These are phyloP conservation scores for Pegea sp. DNA, from an alignment of 23 tunicate genomes.

Conservation along the genomic window DNA sequence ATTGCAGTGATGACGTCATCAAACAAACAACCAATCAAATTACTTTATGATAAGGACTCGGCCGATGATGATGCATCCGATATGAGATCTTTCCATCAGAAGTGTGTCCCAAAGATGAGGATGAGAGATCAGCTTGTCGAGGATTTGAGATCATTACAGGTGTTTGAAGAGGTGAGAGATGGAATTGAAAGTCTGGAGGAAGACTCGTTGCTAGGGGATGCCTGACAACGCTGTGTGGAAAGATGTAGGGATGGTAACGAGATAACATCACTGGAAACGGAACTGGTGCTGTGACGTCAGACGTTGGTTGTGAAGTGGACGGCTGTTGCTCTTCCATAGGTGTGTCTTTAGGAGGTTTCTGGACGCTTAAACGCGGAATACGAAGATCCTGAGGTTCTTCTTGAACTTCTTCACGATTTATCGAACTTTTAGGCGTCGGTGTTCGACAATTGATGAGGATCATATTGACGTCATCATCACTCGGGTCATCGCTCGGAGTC, in stretches of 20 bases:
- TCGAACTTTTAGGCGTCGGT: conserved; percentile 4
- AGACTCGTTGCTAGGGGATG: conserved; percentile 15
- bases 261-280: no score
- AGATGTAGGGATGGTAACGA: no score
- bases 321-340: no score
- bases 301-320: no score
- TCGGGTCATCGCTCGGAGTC: conserved; percentile 14
- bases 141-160: background rate
- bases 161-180: conserved; percentile 5
- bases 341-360: no score
- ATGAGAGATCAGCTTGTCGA: background rate
- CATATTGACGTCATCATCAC: conserved; percentile 18
- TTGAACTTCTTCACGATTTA: background rate
- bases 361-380: no score
- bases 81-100: background rate
- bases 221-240: no score
- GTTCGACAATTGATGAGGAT: conserved; percentile 15
- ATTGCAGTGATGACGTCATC: no score
- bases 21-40: no score
- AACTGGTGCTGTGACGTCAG: no score
- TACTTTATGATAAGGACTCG: conserved; percentile 42
- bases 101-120: background rate
- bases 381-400: conserved; percentile 58
- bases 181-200: conserved; percentile 24
- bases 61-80: conserved; percentile 5